These are phyloP conservation scores for Corythucha ciliata DNA, from an alignment of 2,888 invertebrate species.

Conservation along the genomic window DNA sequence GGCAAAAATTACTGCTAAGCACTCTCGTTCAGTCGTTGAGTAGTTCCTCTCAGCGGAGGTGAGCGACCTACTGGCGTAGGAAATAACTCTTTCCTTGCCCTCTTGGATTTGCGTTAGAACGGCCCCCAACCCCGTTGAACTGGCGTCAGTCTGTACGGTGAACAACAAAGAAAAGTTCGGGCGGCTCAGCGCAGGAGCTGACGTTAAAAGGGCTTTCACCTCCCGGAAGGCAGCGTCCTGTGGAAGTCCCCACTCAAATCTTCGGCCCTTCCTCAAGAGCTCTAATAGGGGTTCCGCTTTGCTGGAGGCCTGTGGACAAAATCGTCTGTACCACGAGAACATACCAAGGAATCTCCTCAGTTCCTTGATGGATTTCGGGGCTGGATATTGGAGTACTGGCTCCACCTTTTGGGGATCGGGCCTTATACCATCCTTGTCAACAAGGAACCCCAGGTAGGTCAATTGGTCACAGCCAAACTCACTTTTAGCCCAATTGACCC, in stretches of 20 bases:
- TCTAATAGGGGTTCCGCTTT: conserved; percentile 31
- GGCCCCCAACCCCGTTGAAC: conserved; percentile 10
- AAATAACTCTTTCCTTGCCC: conserved; percentile 11
- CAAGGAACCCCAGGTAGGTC: conserved; percentile 18
- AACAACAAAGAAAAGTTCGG: conserved; percentile 21
- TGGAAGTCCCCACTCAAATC: conserved; percentile 20
- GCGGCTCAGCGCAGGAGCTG: conserved; percentile 20
- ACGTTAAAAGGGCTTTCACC: conserved; percentile 21
- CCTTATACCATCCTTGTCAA: conserved; percentile 14
- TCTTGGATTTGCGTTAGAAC: conserved; percentile 17
- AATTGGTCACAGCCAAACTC: conserved; percentile 19
- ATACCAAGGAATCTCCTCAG: conserved; percentile 22
- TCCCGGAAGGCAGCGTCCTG: conserved; percentile 23
- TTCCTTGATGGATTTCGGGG: conserved; percentile 11
- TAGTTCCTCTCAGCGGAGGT: conserved; percentile 30
- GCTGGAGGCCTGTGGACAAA: conserved; percentile 32
- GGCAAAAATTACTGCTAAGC: conserved; percentile 32
- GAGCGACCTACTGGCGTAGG: conserved; percentile 9
- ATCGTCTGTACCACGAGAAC: conserved; percentile 30
- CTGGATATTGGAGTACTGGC: conserved; percentile 10
- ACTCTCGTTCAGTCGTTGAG: conserved; percentile 33
- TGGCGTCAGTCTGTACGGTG: conserved; percentile 22
- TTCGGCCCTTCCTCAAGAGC: conserved; percentile 26
- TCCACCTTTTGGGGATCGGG: conserved; percentile 15
- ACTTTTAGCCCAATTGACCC: conserved; percentile 17